A percentile compares a stretch with the other conserved stretches of the same genome.
Evolutionary conservation across 2,888 invertebrate genomes (phyloP).

Genomic region (Apamea monoglypha): DNA sequence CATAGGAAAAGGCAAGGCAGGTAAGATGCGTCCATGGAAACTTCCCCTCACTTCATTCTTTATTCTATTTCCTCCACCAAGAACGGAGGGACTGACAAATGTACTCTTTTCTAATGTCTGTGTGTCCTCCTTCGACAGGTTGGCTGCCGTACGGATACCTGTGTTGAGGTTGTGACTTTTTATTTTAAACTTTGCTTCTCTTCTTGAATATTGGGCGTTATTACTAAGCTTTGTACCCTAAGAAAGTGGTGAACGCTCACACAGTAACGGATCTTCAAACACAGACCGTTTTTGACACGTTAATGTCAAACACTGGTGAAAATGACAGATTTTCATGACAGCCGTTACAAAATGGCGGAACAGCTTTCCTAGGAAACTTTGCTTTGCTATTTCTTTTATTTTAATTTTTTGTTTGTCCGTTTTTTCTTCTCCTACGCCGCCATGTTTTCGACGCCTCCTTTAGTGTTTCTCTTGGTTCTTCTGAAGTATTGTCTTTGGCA

Average conservation of each 20-base stretch:
- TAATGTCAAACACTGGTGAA: too few species aligned
- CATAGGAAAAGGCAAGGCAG: neutral
- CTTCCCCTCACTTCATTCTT: too few species aligned
- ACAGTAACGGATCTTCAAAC: too few species aligned
- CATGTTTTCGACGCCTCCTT: neutral
- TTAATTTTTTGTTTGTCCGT: neutral
- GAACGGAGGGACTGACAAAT: neutral
- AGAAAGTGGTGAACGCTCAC: too few species aligned
- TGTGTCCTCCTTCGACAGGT: conserved; percentile 33
- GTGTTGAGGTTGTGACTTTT: conserved; percentile 26
- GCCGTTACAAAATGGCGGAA: too few species aligned
- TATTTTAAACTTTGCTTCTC: neutral
- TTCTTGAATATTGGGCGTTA: neutral
- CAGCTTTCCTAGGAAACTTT: too few species aligned
- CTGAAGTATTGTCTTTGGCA: neutral
- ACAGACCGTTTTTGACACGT: too few species aligned
- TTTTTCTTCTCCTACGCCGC: neutral
- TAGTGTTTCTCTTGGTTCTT: neutral
- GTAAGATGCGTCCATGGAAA: neutral
- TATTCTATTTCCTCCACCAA: neutral
- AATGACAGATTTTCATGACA: too few species aligned
- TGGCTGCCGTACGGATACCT: conserved; percentile 26
- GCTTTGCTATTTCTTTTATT: neutral
- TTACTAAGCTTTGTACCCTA: too few species aligned
- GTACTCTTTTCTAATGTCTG: neutral